Conservation (phyloP, 2,113 vertebrate genomes). For the Tachuris rubrigastra region DNA sequence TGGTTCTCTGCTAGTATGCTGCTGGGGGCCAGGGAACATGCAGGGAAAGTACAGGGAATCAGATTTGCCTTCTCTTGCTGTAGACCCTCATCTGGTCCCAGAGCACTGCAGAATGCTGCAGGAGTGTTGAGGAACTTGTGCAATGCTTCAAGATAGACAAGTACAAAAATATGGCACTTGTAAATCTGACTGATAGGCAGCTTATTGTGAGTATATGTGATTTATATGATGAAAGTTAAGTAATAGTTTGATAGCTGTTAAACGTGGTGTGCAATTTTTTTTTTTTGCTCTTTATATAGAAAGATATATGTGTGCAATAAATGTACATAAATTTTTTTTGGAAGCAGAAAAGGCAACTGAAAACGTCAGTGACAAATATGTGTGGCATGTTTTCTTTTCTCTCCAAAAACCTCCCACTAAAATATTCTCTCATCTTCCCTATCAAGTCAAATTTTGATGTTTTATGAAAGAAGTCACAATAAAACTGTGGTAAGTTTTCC, state of each 20-base stretch:
- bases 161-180: not conserved
- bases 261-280: not conserved
- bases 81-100: not conserved
- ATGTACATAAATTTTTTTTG: rapidly evolving
- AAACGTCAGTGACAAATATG: not conserved
- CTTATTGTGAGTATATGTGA: not conserved
- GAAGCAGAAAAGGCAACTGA: not conserved
- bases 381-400: not conserved
- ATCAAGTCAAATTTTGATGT: not conserved
- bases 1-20: not conserved
- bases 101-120: not conserved
- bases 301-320: not conserved
- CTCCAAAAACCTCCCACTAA: not conserved
- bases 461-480: not conserved
- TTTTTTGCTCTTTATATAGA: not conserved
- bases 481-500: not conserved
- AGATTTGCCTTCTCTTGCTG: not conserved
- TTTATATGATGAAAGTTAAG: not conserved
- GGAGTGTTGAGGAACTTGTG: rapidly evolving
- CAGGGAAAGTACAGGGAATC: not conserved
- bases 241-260: not conserved
- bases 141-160: not conserved
- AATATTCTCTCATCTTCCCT: not conserved
- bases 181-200: not conserved
- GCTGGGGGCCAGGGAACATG: not conserved